Conservation (phyloP, 2,113 vertebrate species). For the Trogon melanurus region DNA sequence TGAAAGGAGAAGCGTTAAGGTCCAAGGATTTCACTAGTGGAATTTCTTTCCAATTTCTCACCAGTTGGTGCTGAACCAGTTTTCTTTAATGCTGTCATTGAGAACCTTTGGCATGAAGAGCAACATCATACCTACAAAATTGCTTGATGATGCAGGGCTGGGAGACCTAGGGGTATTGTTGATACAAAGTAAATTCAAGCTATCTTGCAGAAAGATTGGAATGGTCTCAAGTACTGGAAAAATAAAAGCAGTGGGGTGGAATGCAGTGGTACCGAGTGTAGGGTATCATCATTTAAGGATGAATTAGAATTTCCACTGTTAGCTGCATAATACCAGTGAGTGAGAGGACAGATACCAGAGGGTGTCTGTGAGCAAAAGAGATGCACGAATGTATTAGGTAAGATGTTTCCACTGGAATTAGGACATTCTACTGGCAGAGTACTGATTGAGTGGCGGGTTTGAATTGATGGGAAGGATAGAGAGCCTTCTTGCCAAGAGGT, state of each 20-base stretch:
- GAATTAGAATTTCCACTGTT: neutral
- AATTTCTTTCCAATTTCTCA: slow-evolving; percentile 35
- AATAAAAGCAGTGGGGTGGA: neutral
- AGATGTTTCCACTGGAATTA: neutral
- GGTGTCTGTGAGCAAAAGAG: neutral
- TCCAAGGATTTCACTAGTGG: slow-evolving; percentile 46
- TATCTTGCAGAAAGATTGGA: neutral
- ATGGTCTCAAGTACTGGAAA: neutral
- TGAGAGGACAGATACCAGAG: neutral
- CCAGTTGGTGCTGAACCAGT: neutral
- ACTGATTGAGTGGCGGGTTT: neutral
- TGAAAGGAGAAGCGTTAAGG: slow-evolving; percentile 30
- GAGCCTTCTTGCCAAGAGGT: neutral
- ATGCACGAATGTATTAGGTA: neutral
- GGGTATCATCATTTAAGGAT: neutral
- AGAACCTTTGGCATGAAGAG: neutral
- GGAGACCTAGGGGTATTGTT: neutral
- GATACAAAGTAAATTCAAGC: neutral
- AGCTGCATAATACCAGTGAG: neutral
- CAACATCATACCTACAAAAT: neutral
- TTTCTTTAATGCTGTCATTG: slow-evolving; percentile 12
- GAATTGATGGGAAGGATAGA: neutral
- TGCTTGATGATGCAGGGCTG: neutral
- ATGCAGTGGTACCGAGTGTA: neutral
- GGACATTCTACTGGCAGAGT: neutral